These are phyloP conservation scores for Noctua fimbriata DNA, from an alignment of 2,888 invertebrate species.

Conservation along the genomic window DNA sequence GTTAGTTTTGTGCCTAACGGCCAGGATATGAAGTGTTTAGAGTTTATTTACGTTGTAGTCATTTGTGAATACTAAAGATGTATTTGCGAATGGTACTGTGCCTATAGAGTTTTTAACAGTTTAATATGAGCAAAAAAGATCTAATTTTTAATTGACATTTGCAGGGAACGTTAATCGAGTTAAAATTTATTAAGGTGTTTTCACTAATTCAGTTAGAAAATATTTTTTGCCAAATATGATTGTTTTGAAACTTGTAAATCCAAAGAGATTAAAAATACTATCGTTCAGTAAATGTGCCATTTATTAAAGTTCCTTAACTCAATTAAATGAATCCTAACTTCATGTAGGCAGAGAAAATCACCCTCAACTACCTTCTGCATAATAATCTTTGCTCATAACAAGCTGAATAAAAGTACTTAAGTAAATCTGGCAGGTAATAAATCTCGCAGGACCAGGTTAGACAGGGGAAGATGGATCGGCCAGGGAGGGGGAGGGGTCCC, in stretches of 20 bases:
- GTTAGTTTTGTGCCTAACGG: slow-evolving; percentile 37
- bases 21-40: not conserved
- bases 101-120: not conserved
- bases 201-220: not conserved
- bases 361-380: slow-evolving; percentile 18
- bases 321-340: not conserved
- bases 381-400: slow-evolving; percentile 70
- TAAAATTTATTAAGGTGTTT: not conserved
- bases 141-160: not conserved
- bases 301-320: not conserved
- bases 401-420: slow-evolving; percentile 76
- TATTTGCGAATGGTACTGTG: not conserved
- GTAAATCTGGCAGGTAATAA: slow-evolving; percentile 78
- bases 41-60: not conserved
- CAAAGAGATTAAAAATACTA: not conserved
- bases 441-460: slow-evolving; percentile 71
- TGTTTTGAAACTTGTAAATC: not conserved
- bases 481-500: not conserved
- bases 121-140: not conserved
- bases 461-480: slow-evolving; percentile 73
- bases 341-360: slow-evolving; percentile 32
- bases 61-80: not conserved
- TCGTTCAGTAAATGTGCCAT: not conserved
- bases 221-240: not conserved
- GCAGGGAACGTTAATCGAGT: not conserved